Conservation (phyloP, 37 sponge, comb jelly and placozoan species). For the Dysidea cf. avara region DNA sequence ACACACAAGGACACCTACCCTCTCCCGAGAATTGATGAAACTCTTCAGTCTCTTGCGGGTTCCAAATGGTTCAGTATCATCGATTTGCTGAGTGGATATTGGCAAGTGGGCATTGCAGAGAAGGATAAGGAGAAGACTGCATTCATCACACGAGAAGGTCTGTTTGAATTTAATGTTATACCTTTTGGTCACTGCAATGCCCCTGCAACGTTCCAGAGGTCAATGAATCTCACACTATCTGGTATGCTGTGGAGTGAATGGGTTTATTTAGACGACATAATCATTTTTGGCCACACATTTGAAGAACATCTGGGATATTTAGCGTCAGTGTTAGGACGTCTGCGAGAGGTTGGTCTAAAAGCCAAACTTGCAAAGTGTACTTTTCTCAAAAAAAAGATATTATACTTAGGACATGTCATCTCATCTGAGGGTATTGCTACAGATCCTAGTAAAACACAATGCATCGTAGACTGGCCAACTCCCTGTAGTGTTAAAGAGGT, state of each 20-base stretch:
- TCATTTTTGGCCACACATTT: constrained; percentile 1
- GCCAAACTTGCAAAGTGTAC: neutral
- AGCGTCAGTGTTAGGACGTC: neutral
- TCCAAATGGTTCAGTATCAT: neutral
- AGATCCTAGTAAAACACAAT: neutral
- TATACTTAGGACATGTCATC: constrained; percentile 9
- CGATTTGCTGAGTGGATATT: constrained; percentile 6
- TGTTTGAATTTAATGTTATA: constrained; percentile 13
- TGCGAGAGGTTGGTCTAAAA: neutral
- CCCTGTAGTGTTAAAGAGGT: neutral
- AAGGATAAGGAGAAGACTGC: constrained; percentile 18
- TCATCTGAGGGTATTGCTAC: constrained; percentile 4
- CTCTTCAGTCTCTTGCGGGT: constrained; percentile 13
- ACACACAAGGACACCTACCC: constrained; percentile 17
- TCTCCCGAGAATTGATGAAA: constrained; percentile 12
- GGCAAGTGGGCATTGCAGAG: neutral
- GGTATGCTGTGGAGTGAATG: neutral
- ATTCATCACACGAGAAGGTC: constrained; percentile 3
- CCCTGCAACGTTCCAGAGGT: constrained; percentile 9
- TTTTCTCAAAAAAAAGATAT: neutral
- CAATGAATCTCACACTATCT: neutral
- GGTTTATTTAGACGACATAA: constrained; percentile 17
- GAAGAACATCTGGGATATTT: constrained; percentile 1
- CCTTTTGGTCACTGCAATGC: constrained; percentile 12
- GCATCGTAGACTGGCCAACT: neutral